Evolutionary conservation across 35 echinoderm and acorn worm species (phyloP).

Genomic region (Ophioderma brevispina): DNA sequence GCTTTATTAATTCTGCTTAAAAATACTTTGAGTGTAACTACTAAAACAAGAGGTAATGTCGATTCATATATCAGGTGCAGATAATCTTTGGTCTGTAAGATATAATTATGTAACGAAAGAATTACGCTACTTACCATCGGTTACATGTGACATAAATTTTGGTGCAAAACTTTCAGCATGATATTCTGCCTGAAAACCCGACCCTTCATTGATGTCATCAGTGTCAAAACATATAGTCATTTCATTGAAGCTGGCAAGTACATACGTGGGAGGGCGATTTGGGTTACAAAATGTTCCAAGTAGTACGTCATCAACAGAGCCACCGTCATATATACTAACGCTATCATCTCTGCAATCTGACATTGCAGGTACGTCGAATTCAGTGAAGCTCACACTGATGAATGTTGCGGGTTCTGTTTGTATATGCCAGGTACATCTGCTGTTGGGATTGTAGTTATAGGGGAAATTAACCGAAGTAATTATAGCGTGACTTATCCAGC

Average conservation of each 20-base stretch:
- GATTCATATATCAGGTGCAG: not conserved
- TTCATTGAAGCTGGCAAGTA: constrained; percentile 43
- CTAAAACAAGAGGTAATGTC: not conserved
- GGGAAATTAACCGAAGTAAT: constrained; percentile 72
- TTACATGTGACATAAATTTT: not conserved
- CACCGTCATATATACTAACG: constrained; percentile 21
- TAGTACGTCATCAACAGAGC: not conserved
- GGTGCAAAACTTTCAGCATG: constrained; percentile 10
- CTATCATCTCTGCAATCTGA: not conserved
- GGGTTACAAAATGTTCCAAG: constrained; percentile 50
- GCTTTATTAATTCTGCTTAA: no score
- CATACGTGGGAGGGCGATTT: not conserved
- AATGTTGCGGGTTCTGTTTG: constrained; percentile 40
- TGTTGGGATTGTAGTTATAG: constrained; percentile 4
- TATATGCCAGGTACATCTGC: constrained; percentile 64
- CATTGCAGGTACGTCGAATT: constrained; percentile 52
- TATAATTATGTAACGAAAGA: not conserved
- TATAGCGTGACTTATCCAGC: constrained; percentile 32
- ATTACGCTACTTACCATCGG: not conserved
- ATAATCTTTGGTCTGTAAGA: not conserved
- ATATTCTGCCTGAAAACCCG: constrained; percentile 63
- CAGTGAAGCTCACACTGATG: constrained; percentile 52
- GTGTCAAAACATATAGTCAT: constrained; percentile 30
- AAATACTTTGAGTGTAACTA: no score
- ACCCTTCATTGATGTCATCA: constrained; percentile 21